A percentile compares a stretch with the other conserved stretches of the same genome.
These are phyloP conservation scores for Zapus hudsonius DNA, from an alignment of 2,113 vertebrate genomes.

Conservation along the genomic window DNA sequence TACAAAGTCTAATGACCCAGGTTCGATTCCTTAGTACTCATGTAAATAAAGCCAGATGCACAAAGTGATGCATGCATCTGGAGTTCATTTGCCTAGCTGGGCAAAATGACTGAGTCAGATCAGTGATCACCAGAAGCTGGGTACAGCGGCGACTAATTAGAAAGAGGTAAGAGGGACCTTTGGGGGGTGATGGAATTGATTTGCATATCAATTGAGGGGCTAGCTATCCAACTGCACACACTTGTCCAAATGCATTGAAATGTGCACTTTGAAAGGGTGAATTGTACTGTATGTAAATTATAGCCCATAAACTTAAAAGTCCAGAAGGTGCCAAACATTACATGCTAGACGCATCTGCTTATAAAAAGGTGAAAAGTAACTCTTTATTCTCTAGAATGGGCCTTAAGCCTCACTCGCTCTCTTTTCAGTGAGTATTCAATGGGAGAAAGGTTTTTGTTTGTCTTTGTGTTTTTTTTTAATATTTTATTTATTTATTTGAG, in stretches of 20 bases:
- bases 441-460: not conserved
- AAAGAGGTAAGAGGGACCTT: not conserved
- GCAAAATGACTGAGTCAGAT: not conserved
- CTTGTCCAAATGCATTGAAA: slow-evolving; percentile 12
- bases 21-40: too few species aligned
- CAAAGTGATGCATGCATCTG: too few species aligned
- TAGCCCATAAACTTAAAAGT: slow-evolving; percentile 20
- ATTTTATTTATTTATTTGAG: not conserved
- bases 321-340: not conserved
- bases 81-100: too few species aligned
- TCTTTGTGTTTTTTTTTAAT: too few species aligned
- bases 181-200: not conserved
- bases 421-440: not conserved
- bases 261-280: not conserved
- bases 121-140: not conserved
- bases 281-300: slow-evolving; percentile 33
- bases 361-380: not conserved
- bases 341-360: not conserved
- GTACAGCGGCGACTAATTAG: not conserved
- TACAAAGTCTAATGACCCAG: too few species aligned
- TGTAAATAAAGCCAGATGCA: too few species aligned
- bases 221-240: not conserved
- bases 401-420: not conserved
- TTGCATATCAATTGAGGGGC: not conserved
- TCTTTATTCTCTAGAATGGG: not conserved